A percentile compares a stretch with the other conserved stretches of the same genome.
Conservation (phyloP, 2,888 invertebrate species). For the Coenonympha glycerion region DNA sequence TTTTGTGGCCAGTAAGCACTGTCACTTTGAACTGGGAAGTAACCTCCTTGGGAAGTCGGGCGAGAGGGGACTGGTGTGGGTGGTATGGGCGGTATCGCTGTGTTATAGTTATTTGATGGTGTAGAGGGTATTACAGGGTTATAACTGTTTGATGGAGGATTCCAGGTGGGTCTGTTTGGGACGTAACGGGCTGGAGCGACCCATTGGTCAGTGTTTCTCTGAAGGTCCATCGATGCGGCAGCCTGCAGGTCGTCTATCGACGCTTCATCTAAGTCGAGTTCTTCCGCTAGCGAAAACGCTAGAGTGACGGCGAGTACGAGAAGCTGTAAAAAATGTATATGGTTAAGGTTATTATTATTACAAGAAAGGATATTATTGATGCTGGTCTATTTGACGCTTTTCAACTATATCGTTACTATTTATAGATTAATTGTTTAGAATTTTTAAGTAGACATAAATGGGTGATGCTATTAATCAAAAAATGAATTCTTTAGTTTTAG, state of each 20-base stretch:
- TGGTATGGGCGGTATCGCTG: slow-evolving; percentile 14
- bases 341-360: too few species aligned
- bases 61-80: not conserved
- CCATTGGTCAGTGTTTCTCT: slow-evolving; percentile 38
- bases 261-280: slow-evolving; percentile 35
- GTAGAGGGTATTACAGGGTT: not conserved
- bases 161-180: slow-evolving; percentile 32
- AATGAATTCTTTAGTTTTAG: not conserved
- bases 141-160: slow-evolving; percentile 3
- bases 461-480: not conserved
- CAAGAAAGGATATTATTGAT: too few species aligned
- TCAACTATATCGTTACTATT: not conserved
- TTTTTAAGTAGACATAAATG: too few species aligned
- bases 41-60: slow-evolving; percentile 32
- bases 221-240: slow-evolving; percentile 43
- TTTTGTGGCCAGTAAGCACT: slow-evolving; percentile 29
- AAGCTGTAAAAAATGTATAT: slow-evolving; percentile 42
- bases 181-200: slow-evolving; percentile 38
- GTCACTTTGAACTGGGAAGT: slow-evolving; percentile 32
- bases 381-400: not conserved
- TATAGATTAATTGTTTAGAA: too few species aligned
- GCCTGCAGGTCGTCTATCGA: slow-evolving; percentile 47
- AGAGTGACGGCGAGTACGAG: slow-evolving; percentile 47
- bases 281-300: slow-evolving; percentile 53
- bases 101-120: too few species aligned